Evolutionary conservation across 2,888 invertebrate species (phyloP), one percentile per base, ranked within the genome.

Genomic region (Drosophila bunnanda): DNA sequence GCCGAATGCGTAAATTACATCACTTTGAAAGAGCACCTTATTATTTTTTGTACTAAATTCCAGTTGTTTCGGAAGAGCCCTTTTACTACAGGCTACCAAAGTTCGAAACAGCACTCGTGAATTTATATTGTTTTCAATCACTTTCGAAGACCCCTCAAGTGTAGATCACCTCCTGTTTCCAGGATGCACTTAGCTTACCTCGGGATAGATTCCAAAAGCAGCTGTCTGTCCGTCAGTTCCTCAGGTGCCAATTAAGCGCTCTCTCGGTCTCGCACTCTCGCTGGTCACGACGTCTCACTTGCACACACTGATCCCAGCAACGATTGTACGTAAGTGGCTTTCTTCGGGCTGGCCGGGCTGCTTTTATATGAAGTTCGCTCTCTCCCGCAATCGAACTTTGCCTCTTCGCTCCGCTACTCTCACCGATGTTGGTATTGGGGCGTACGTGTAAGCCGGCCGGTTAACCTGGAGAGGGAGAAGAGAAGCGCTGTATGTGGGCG

Each of bases 1-100:
- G 32, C 32, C 30, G 1, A 39, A 57, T 59, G 66, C 70, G 22
- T 79, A 66, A 78, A 89, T 89, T 84, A 89, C 82, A 80, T 80
- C 80, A 80, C 80, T 72, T 71, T 39, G 12, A 17, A 50, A n/a
- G 46, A 28, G 22, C 20, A 30, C 30, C 22, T n/a, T 56, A 30
- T 13, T 30, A 30, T 13, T 30, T 17, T 39, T 38, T 6, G 9
- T 10, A 22, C 15, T 34, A 9, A 22, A 22, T 34, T 46, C 54
- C 66, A 52, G 50, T 1, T 6, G 34, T 22, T 34, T 52, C 20
- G 15, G 2, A 52, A 52, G 9, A 15, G 32, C 13, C 30, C 9
- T n/a, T n/a, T n/a, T n/a, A n/a, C 12, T n/a, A n/a, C 59, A 20
- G n/a, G 17, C 10, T 7, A 20, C 1, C 4, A 6, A 17, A n/a